These are phyloP conservation scores for Cremastobaeus sp. DNA, from an alignment of 2,888 invertebrate genomes.

Conservation along the genomic window DNA sequence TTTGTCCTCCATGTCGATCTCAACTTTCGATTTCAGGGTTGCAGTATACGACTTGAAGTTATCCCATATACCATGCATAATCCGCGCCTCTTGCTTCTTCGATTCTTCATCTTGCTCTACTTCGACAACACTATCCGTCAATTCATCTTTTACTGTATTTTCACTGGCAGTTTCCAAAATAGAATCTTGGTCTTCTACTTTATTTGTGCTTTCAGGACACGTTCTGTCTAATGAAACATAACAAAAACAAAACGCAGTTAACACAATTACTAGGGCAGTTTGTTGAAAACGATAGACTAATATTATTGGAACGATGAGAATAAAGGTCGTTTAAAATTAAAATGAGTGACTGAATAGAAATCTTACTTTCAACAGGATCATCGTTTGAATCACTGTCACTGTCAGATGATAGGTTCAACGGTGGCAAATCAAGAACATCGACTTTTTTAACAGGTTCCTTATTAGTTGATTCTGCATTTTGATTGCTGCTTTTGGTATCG, in stretches of 20 bases:
- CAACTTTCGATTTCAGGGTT: constrained; percentile 80
- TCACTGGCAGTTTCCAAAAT: constrained; percentile 70
- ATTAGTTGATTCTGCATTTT: constrained; percentile 60
- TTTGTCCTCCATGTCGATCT: constrained; percentile 53
- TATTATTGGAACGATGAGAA: neutral
- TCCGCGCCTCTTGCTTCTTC: constrained; percentile 81
- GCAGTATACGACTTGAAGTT: constrained; percentile 87
- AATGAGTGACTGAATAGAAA: neutral
- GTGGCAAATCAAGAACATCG: constrained; percentile 86
- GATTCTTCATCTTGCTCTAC: constrained; percentile 75
- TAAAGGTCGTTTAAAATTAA: neutral
- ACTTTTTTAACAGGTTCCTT: constrained; percentile 78
- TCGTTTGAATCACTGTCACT: constrained; percentile 87
- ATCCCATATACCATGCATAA: constrained; percentile 87
- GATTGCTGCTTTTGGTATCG: constrained; percentile 7
- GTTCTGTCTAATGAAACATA: constrained; percentile 63
- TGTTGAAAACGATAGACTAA: neutral
- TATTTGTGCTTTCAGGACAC: constrained; percentile 59
- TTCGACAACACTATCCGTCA: constrained; percentile 65
- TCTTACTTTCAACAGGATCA: constrained; percentile 60
- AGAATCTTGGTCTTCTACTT: constrained; percentile 65
- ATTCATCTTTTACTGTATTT: constrained; percentile 60
- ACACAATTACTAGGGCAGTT: constrained; percentile 65
- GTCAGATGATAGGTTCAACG: constrained; percentile 88
- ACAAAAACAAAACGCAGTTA: neutral